Evolutionary conservation across 1,140 invertebrate species (phyloP), one percentile per base, ranked within the genome.

Genomic region (Grapholita molesta): DNA sequence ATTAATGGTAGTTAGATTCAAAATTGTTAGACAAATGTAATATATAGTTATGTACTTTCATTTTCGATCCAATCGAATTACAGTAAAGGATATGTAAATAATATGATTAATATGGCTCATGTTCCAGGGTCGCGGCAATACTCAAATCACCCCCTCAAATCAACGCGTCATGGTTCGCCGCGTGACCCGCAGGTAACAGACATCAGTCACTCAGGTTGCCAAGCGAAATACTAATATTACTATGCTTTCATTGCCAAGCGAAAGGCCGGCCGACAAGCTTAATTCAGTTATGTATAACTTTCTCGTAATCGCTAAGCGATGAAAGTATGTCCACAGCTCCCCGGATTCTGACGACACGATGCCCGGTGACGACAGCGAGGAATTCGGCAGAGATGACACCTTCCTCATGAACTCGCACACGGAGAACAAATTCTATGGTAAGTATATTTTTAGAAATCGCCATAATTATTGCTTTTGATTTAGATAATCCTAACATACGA

Each of bases 341-440:
- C 96, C 96, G 23, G 96, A 97, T 72, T 97, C 96, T 2, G 96
- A 97, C 73, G 96, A 97, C 83, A 96, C 96, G 8, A 94, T 95
- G 76, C 95, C 95, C 0, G 96, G 94, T 1, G 96, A 96, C 77
- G 95, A 95, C 57, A 94, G 93, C 12, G 96, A 97, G 70, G 95
- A 96, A 24, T 95, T 95, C 74, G 94, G 94, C 67, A 93, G 96
- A 42, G 96, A 97, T 77, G 96, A 97, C 85, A 95, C 97, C 77
- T 97, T 96, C 84, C 92, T 98, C 24, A 95, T 98, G n/a, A 96
- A 96, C 24, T 95, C 97, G 85, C 93, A 95, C 67, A 95, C 94
- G 9, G 96, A 97, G 84, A 96, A 97, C 77, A 96, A 97, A 85
- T 97, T 97, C 88, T 98, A 98, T 82, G 96, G 97, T 78, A 93